Base-by-base conservation (phyloP, 1,140 invertebrate genomes). In the Apocrypta bakeri region DNA sequence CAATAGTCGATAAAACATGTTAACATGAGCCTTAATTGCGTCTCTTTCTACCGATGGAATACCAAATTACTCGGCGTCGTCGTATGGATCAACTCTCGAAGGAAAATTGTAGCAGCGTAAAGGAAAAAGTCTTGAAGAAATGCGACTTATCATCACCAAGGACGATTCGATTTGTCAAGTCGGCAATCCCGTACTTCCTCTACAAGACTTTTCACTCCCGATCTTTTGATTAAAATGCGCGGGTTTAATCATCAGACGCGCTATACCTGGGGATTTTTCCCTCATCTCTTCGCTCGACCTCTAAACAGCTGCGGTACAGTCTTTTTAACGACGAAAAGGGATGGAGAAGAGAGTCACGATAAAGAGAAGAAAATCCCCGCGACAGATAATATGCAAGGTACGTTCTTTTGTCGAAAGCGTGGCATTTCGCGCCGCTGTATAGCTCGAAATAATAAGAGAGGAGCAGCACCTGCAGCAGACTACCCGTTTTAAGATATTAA, bases 201-300 rank as follows among this genome's bases (percentile, higher is more conserved):
- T 84, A 90, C 90, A 91, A 90, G 88, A 91, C 88, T 90, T 90
- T 91, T 90, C 89, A 91, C 90, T 91, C 84, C n/a, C 82, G 84
- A 85, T 87, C 85, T 87, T 91, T 91, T 91, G 90, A 91, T 91
- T 91, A 91, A 91, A 91, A 91, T 91, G 90, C 88, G 87, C 85
- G 37, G n/a, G 85, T 83, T 87, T 87, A 85, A 87, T 87, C 85
- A 87, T 85, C 81, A 75, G 66, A 73, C n/a, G 12, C 71, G 75
- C 17, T 66, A n/a, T n/a, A 84, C 82, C 82, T 79, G 81, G 85
- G 85, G 86, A 86, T 64, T 83, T 48, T 66, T 12, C 74, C 24
- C 68, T 40, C 56, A 27, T 72, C 74, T 71, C 72, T 76, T 75
- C 73, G 84, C 76, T 75, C 73, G 84, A 73, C 80, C 82, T 84